A percentile compares a stretch with the other conserved stretches of the same genome.
phyloP scores from a whole-genome alignment of 2,888 invertebrate genomes.

The Netelia inedita region DNA sequence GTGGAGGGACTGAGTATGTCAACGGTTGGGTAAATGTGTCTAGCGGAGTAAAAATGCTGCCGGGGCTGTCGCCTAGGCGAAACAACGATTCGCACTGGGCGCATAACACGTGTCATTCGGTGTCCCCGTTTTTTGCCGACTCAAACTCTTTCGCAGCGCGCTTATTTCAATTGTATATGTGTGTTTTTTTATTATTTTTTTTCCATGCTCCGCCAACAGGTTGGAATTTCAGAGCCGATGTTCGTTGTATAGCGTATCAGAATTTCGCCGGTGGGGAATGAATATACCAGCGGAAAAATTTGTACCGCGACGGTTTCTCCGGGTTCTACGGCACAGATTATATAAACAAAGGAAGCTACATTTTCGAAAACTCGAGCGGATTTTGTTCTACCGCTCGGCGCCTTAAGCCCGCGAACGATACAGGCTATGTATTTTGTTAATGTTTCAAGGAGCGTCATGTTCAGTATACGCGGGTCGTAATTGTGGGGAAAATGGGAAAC shows the following conservation, averaged over 20 bases:
- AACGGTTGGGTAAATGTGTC: constrained; percentile 47
- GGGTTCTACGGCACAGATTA: no score
- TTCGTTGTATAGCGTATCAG: constrained; percentile 24
- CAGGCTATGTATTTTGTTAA: no score
- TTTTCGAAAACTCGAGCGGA: no score
- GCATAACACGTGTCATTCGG: constrained; percentile 11
- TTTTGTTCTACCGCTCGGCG: no score
- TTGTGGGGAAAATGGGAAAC: no score
- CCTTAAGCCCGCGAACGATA: no score
- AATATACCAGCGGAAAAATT: constrained; percentile 20
- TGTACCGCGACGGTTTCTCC: no score
- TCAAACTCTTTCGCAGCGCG: constrained; percentile 25
- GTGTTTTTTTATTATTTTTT: neutral
- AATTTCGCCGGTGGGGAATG: neutral
- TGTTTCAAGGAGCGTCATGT: no score
- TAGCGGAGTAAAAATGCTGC: constrained; percentile 46
- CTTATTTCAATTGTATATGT: constrained; percentile 8
- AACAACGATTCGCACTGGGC: constrained; percentile 7
- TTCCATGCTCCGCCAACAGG: constrained; percentile 23
- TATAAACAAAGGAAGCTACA: no score
- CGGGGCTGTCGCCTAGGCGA: constrained; percentile 28
- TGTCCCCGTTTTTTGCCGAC: constrained; percentile 26
- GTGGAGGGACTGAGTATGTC: constrained; percentile 33
- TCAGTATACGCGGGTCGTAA: no score
- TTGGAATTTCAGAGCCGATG: constrained; percentile 31